Percentiles rank a stretch among this genome's conserved stretches.
phyloP scores from a whole-genome alignment of 1,140 invertebrate species.

The Branchinecta lynchi region DNA sequence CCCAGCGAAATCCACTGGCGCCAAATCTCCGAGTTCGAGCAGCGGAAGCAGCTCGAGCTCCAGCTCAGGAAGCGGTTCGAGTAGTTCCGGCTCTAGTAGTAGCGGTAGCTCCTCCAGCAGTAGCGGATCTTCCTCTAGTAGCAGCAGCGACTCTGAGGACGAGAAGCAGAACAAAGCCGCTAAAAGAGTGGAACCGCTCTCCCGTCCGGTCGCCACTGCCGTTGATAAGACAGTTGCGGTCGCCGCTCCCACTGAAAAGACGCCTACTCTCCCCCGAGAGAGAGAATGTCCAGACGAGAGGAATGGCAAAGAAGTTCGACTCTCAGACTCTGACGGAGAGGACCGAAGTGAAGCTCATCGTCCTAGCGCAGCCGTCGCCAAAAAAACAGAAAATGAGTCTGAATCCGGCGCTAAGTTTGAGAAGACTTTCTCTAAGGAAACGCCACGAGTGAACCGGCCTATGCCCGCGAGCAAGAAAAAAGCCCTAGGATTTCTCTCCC shows the following conservation, averaged over 20 bases:
- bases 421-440: conserved; percentile 1
- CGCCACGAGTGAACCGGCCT: conserved; percentile 13
- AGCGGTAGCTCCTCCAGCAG: not conserved
- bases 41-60: not conserved
- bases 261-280: conserved; percentile 10
- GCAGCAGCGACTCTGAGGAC: conserved; percentile 28
- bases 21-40: conserved; percentile 14
- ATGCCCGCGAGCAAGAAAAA: conserved; percentile 21
- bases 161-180: conserved; percentile 36
- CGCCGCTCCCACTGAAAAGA: conserved; percentile 12
- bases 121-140: not conserved
- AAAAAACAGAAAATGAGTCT: not conserved
- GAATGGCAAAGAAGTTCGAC: conserved; percentile 22
- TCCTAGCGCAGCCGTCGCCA: not conserved
- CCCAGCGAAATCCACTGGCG: conserved; percentile 18
- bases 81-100: not conserved
- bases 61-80: not conserved
- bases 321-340: conserved; percentile 18
- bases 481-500: conserved; percentile 18
- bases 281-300: conserved; percentile 20
- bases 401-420: not conserved
- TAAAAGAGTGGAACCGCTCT: conserved; percentile 17
- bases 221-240: conserved; percentile 15
- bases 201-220: conserved; percentile 18
- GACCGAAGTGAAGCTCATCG: conserved; percentile 16